phyloP scores from a whole-genome alignment of 2,113 vertebrate species.

The Mustelus asterias region DNA sequence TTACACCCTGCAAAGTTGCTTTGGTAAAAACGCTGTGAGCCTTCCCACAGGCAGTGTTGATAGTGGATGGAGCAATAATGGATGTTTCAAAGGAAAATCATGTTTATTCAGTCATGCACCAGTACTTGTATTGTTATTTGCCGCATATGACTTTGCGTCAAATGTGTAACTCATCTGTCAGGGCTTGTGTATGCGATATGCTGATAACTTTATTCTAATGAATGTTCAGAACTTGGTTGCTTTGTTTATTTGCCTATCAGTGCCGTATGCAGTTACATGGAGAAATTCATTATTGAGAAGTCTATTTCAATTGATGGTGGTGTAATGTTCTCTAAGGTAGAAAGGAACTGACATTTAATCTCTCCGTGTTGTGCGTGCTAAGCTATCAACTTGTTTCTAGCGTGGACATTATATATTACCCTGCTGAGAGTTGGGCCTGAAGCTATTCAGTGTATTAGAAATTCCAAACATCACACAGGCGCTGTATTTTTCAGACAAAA shows the following conservation, averaged over 20 bases:
- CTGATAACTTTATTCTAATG: conserved; percentile 28
- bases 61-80: conserved; percentile 5
- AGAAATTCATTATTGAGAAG: conserved; percentile 35
- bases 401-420: conserved; percentile 22
- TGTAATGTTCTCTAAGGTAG: neutral
- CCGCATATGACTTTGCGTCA: conserved; percentile 5
- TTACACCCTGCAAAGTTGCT: neutral
- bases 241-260: conserved; percentile 28
- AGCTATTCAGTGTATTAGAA: conserved; percentile 21
- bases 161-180: conserved; percentile 30
- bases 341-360: conserved; percentile 30
- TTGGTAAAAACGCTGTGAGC: neutral
- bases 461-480: neutral
- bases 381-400: conserved; percentile 17
- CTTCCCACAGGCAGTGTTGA: neutral
- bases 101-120: conserved; percentile 25
- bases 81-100: conserved; percentile 23
- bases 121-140: conserved; percentile 7
- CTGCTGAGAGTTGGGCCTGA: neutral
- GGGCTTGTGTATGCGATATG: neutral
- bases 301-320: conserved; percentile 27
- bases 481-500: neutral
- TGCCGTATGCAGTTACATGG: conserved; percentile 5
- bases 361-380: conserved; percentile 2
- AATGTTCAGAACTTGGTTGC: conserved; percentile 16